Conservation (phyloP, 2,888 invertebrate genomes). For the Cephus rjabovi region DNA sequence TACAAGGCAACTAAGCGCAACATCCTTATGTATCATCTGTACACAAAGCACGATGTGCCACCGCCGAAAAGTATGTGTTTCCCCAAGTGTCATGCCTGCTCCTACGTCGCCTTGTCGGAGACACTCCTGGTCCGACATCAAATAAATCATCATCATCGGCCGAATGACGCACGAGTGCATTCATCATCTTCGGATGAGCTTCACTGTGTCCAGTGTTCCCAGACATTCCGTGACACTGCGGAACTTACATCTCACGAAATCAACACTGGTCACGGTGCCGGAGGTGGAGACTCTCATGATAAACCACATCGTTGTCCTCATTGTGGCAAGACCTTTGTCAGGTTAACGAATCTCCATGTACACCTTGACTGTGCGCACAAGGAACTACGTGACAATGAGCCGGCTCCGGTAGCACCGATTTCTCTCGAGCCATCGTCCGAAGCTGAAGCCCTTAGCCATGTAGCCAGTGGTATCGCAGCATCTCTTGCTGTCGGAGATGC, state of each 20-base stretch:
- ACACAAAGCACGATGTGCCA: slow-evolving; percentile 81
- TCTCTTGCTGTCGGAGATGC: slow-evolving; percentile 70
- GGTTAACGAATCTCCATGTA: slow-evolving; percentile 76
- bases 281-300: slow-evolving; percentile 41
- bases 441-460: slow-evolving; percentile 70
- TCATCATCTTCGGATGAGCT: slow-evolving; percentile 40
- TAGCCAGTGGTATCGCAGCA: slow-evolving; percentile 71
- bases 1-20: slow-evolving; percentile 80
- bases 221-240: slow-evolving; percentile 46
- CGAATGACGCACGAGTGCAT: slow-evolving; percentile 35
- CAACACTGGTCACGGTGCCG: slow-evolving; percentile 49
- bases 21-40: slow-evolving; percentile 82
- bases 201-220: slow-evolving; percentile 52
- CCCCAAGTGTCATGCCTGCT: slow-evolving; percentile 83
- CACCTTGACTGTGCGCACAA: slow-evolving; percentile 57
- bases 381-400: slow-evolving; percentile 33
- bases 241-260: slow-evolving; percentile 57
- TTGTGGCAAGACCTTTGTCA: slow-evolving; percentile 79
- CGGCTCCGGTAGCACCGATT: slow-evolving; percentile 35
- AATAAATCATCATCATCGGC: slow-evolving; percentile 70
- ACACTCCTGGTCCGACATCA: slow-evolving; percentile 79
- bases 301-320: slow-evolving; percentile 74
- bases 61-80: slow-evolving; percentile 79
- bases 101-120: slow-evolving; percentile 81
- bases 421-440: slow-evolving; percentile 69